Evolutionary conservation across 2,888 invertebrate species (phyloP).

Genomic region (Cosmia pyralina): DNA sequence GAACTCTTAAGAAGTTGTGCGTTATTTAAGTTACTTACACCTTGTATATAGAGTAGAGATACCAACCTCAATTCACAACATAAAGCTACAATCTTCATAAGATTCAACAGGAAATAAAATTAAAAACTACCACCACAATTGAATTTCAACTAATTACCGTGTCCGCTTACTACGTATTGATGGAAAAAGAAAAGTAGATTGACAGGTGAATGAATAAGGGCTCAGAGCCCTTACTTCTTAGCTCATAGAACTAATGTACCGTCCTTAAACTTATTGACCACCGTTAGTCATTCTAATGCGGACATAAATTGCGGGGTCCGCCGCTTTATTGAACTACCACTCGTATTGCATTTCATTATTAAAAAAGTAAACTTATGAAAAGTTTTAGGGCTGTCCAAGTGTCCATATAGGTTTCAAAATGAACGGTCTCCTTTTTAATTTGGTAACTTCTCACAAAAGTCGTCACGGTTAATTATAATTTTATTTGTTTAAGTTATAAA

Average conservation of each 20-base stretch:
- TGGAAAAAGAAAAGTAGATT: slow-evolving; percentile 43
- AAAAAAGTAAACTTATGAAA: slow-evolving; percentile 80
- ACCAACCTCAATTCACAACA: background rate
- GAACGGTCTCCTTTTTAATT: background rate
- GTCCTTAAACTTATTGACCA: slow-evolving; percentile 81
- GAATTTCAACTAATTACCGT: slow-evolving; percentile 42
- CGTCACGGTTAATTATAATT: background rate
- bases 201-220: slow-evolving; percentile 61
- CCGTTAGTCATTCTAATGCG: slow-evolving; percentile 84
- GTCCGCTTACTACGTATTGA: slow-evolving; percentile 24
- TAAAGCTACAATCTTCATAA: background rate
- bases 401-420: slow-evolving; percentile 18
- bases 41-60: too few species aligned
- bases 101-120: slow-evolving; percentile 4
- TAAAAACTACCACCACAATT: slow-evolving; percentile 1
- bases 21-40: too few species aligned
- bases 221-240: slow-evolving; percentile 47
- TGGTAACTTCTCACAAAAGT: background rate
- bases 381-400: slow-evolving; percentile 66
- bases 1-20: too few species aligned
- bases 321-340: slow-evolving; percentile 82
- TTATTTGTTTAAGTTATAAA: too few species aligned
- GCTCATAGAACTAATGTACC: slow-evolving; percentile 72
- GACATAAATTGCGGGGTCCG: slow-evolving; percentile 81
- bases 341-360: slow-evolving; percentile 85